Evolutionary conservation across 2,113 vertebrate genomes (phyloP), one percentile per base, ranked within the genome.

Genomic region (Labeo rohita): DNA sequence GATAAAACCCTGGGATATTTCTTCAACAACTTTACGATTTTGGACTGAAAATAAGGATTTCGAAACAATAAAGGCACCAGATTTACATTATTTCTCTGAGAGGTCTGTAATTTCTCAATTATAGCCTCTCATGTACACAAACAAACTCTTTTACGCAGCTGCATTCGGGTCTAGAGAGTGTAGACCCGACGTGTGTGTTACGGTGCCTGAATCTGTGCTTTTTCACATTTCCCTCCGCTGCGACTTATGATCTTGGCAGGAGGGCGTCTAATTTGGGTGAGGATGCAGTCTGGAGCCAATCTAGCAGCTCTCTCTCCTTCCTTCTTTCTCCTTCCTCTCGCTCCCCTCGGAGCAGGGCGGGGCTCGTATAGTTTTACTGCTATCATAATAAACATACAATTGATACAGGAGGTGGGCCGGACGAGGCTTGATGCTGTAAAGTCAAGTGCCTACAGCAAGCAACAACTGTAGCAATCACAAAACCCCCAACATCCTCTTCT

Each of bases 371-470:
- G 8, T 89, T 91, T 91, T 90, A 88, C 72, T 82, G 81, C 70
- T 54, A 79, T 87, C 88, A 91, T 88, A 88, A 85, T 77, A 92
- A 94, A 92, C 82, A 90, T 63, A 90, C 87, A 90, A 87, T 73
- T 88, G 72, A 91, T 83, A 86, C 74, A 88, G 83, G 88, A 88
- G 80, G 11, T 81, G 49, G 84, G 81, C 68, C 74, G 77, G 87
- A 75, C 85, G 12, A 87, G 45, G 59, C 59, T 87, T 49, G 36
- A 43, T 87, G 87, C 49, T 89, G 80, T 89, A 91, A 89, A 87
- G 52, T 87, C 88, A 88, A 89, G 70, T 86, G 82, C 34, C 84
- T 91, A 88, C 56, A 92, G 84, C 59, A 83, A 88, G 79, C 65
- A 74, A 68, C 88, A 90, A 87, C 52, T 85, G 28, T 84, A 89